Conservation (phyloP, 2,113 vertebrate species). For the Lophotis ruficrista region DNA sequence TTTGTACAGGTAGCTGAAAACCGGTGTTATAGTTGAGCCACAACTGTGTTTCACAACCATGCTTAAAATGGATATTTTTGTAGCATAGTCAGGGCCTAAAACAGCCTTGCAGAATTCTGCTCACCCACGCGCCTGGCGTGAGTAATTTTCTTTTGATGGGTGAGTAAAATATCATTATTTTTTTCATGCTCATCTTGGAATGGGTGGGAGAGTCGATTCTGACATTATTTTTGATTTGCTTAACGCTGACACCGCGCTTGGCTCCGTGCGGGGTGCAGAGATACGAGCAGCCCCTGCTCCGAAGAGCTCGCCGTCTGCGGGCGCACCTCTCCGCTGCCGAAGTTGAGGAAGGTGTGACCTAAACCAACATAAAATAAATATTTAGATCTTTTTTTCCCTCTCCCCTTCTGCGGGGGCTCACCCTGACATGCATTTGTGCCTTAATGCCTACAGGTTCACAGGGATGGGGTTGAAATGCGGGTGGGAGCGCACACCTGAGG, state of each 20-base stretch:
- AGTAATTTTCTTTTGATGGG: slow-evolving; percentile 75
- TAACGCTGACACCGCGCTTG: neutral
- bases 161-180: slow-evolving; percentile 70
- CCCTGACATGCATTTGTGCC: neutral
- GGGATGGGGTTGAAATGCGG: neutral
- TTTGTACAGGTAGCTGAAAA: slow-evolving; percentile 1
- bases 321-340: neutral
- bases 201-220: slow-evolving; percentile 60
- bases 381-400: neutral
- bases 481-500: neutral
- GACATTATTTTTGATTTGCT: slow-evolving; percentile 33
- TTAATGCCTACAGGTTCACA: fast-evolving
- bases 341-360: neutral
- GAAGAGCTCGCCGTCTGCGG: neutral
- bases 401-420: neutral
- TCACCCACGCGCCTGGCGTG: slow-evolving; percentile 68
- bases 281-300: neutral
- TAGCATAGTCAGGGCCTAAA: slow-evolving; percentile 71
- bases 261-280: neutral
- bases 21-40: neutral
- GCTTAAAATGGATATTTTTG: slow-evolving; percentile 67
- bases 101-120: slow-evolving; percentile 67
- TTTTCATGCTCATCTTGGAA: slow-evolving; percentile 50
- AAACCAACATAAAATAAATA: neutral
- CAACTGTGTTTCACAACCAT: slow-evolving; percentile 55